Conservation (phyloP, 2,797 vertebrate species). For the Cygnus olor region DNA sequence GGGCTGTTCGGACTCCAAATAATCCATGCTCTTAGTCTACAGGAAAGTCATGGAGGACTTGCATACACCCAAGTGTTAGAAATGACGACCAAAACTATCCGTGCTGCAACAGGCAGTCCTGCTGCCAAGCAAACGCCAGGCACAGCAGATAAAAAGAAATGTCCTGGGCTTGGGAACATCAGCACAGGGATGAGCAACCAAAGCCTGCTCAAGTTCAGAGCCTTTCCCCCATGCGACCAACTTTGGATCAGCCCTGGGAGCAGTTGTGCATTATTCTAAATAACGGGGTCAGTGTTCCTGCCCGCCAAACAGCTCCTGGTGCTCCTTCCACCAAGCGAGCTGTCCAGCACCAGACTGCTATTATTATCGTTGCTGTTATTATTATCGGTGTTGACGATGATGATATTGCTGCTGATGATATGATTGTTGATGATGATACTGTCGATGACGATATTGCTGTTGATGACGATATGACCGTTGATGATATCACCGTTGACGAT, state of each 20-base stretch:
- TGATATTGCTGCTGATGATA: too few species aligned
- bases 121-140: slow-evolving; percentile 7
- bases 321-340: not conserved
- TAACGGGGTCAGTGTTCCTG: not conserved
- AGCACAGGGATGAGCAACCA: not conserved
- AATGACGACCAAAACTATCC: not conserved
- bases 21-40: not conserved
- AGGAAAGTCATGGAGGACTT: not conserved
- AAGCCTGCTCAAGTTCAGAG: not conserved
- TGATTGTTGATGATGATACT: too few species aligned
- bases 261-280: not conserved
- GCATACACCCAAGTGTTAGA: not conserved
- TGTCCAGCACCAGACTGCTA: slow-evolving; percentile 33
- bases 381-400: too few species aligned
- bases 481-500: too few species aligned
- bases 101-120: not conserved
- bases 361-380: too few species aligned
- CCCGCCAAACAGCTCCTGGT: not conserved
- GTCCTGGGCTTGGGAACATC: not conserved
- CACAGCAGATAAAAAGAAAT: slow-evolving; percentile 20
- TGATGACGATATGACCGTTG: too few species aligned
- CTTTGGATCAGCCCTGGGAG: not conserved
- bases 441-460: too few species aligned
- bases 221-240: not conserved
- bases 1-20: not conserved